Evolutionary conservation across 2,113 vertebrate genomes (phyloP), one percentile per base, ranked within the genome.

Genomic region (Suricata suricatta): DNA sequence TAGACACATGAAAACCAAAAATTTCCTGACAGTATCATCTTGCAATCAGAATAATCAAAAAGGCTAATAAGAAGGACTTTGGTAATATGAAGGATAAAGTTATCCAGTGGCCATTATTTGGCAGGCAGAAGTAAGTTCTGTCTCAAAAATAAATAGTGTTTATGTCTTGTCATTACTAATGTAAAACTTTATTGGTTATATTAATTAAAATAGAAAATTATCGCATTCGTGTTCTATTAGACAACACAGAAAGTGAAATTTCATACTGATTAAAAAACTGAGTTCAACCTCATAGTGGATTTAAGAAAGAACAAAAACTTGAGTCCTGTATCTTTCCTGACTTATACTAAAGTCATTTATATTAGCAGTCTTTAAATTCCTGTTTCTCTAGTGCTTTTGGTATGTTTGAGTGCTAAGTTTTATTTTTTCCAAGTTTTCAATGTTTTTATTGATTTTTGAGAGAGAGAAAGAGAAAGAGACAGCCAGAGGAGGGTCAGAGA

Each of bases 141-240:
- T 96, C 84, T 92, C 93, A 96, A 98, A 97, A 92, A 93, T 92
- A 98, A 98, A 91, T 98, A 88, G 97, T 98, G 92, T 98, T 98
- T 50, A 96, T 94, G 96, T 98, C 60, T 89, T n/a, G 50, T 81
- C 2, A 0, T 97, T 68, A 68, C 84, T 98, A 87, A 97, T 97
- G 97, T 95, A 93, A 94, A 97, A 97, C 94, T 25, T 98, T 97
- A 91, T 0, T 2, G 60, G 91, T 81, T 95, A 74, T 94, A 81
- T 31, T 88, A 97, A 54, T 84, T 97, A 94, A 91, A 94, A 93
- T 93, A 82, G 83, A 60, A 95, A 92, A 44, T 54, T 88, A 81
- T 47, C 11, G 9, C 6, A 31, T 95, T 96, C 41, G 52, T 96
- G 35, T 44, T 50, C 69, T 96, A 38, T 89, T 95, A 94, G 21